A percentile compares a stretch with the other conserved stretches of the same genome.
Evolutionary conservation across 2,888 invertebrate genomes (phyloP).

Genomic region (Lissonota sp.): DNA sequence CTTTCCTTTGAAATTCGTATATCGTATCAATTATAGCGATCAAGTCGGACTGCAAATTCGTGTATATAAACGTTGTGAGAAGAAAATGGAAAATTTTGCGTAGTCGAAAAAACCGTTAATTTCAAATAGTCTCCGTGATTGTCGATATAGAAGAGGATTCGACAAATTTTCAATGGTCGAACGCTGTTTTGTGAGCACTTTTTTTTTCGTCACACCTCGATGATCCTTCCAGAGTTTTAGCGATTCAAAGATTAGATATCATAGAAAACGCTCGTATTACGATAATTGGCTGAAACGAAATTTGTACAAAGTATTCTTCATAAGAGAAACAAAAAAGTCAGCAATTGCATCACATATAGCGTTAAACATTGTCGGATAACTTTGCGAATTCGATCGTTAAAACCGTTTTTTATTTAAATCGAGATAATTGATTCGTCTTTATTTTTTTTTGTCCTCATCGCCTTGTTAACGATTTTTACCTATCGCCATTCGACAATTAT

Average conservation of each 20-base stretch:
- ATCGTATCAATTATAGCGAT: slow-evolving; percentile 35
- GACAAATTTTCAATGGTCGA: neutral
- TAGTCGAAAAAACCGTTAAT: slow-evolving; percentile 3
- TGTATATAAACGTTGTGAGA: slow-evolving; percentile 48
- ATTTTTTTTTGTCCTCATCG: neutral
- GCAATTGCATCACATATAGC: neutral
- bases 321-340: neutral
- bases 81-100: slow-evolving; percentile 11
- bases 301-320: slow-evolving; percentile 5
- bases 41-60: slow-evolving; percentile 54
- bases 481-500: no score
- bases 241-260: slow-evolving; percentile 20
- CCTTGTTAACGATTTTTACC: no score
- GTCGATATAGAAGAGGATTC: slow-evolving; percentile 1
- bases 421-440: neutral
- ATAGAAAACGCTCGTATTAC: neutral
- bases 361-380: neutral
- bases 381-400: neutral
- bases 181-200: neutral
- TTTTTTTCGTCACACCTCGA: neutral
- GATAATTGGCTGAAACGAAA: neutral
- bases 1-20: slow-evolving; percentile 26
- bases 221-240: neutral
- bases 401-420: neutral
- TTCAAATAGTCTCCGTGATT: slow-evolving; percentile 16